Evolutionary conservation across 2,113 vertebrate species (phyloP), one percentile per base, ranked within the genome.

Genomic region (Alligator mississippiensis): DNA sequence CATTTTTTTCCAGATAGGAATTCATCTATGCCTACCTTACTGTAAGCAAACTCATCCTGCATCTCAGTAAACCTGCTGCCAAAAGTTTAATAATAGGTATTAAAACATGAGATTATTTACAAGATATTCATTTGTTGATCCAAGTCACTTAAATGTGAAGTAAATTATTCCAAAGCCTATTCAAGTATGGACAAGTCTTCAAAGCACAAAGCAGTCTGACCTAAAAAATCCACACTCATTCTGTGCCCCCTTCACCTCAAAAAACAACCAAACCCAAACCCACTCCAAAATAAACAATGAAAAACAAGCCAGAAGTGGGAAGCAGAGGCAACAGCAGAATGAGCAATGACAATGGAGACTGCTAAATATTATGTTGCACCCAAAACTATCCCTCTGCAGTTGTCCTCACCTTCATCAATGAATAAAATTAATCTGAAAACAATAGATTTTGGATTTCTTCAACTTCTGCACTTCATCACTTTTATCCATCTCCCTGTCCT

Each of bases 11-110:
- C 87, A 85, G 87, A 80, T 81, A 25, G 80, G 38, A 97, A 79
- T 78, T 68, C 80, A 93, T 90, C 90, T 82, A 74, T 84, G 89
- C 94, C 95, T 91, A 27, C 59, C 90, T 70, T 30, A 63, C 4
- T 85, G 84, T 58, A 16, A 94, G 63, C 57, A 84, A 94, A 87
- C 57, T 8, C 22, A 80, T 61, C 61, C 61, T 63, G 60, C n/a
- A 68, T 38, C 54, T 76, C 60, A 11, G 1, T 2, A 82, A 66
- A 75, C 30, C 0, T 59, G 78, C 72, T 79, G 85, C 91, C 85
- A 66, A 90, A 93, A 5, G 12, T 54, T 92, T 90, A 92, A 55
- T 79, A 83, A 90, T 22, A 47, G 1, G 0, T 3, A 19, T 54
- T 9, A n/a, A 61, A 84, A 64, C 3, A 34, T 57, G 79, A 82